phyloP scores from a whole-genome alignment of 1,140 invertebrate species.

The Planococcus citri region DNA sequence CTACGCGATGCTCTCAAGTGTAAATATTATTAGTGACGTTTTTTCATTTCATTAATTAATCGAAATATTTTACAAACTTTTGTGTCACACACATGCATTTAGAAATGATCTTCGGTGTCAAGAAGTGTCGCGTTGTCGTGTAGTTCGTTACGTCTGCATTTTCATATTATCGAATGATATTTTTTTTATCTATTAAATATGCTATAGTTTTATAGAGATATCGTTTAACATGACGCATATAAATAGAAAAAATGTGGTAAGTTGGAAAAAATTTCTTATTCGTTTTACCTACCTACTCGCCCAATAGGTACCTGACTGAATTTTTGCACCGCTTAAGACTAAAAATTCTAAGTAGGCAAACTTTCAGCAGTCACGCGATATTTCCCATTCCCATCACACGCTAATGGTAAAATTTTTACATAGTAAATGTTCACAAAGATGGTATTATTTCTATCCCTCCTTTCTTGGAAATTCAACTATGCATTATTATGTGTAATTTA shows the following conservation, averaged over 20 bases:
- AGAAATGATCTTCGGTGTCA: neutral
- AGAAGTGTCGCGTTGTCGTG: neutral
- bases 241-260: neutral
- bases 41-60: constrained; percentile 13
- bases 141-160: no score
- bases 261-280: neutral
- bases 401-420: no score
- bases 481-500: no score
- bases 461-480: no score
- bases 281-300: no score
- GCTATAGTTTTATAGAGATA: neutral
- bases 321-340: no score
- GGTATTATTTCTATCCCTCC: no score
- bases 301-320: no score
- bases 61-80: constrained; percentile 1
- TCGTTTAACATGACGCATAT: neutral
- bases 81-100: neutral
- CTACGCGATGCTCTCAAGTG: neutral
- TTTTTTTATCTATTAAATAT: neutral
- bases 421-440: no score
- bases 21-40: constrained; percentile 9
- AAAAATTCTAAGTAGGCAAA: no score
- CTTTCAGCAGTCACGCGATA: no score
- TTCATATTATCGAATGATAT: neutral
- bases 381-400: no score